These are phyloP conservation scores for Catamblyrhynchus diadema DNA, from an alignment of 2,797 vertebrate genomes.

Conservation along the genomic window DNA sequence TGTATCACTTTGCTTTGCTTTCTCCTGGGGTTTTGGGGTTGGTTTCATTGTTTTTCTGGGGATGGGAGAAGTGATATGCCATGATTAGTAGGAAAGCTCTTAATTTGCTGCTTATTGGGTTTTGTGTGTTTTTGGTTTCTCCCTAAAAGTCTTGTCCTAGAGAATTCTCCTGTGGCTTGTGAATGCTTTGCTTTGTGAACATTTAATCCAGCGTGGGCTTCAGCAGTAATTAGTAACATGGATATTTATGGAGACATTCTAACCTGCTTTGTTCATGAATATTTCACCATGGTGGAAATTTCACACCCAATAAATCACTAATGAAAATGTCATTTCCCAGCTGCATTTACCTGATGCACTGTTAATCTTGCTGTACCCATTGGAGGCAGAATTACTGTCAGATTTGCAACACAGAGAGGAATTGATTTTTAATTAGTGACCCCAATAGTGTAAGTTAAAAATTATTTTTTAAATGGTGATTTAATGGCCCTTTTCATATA, in stretches of 20 bases:
- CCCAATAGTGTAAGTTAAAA: slow-evolving; percentile 71
- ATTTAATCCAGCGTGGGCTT: slow-evolving; percentile 44
- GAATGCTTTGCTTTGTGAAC: slow-evolving; percentile 53
- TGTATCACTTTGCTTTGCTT: background rate
- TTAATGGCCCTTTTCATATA: slow-evolving; percentile 30
- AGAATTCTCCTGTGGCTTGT: slow-evolving; percentile 29
- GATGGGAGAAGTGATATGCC: background rate
- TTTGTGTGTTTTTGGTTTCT: slow-evolving; percentile 36
- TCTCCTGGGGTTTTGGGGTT: background rate
- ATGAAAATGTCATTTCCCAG: slow-evolving; percentile 81
- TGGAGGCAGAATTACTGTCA: slow-evolving; percentile 74
- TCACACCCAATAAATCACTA: slow-evolving; percentile 78
- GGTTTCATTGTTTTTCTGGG: background rate
- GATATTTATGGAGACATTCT: slow-evolving; percentile 63
- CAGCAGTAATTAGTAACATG: slow-evolving; percentile 65
- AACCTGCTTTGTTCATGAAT: slow-evolving; percentile 71
- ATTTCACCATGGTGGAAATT: slow-evolving; percentile 71
- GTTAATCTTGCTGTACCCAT: slow-evolving; percentile 74
- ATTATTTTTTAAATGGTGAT: slow-evolving; percentile 59
- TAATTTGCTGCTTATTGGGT: slow-evolving; percentile 29
- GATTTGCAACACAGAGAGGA: slow-evolving; percentile 65
- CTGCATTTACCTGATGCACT: slow-evolving; percentile 75
- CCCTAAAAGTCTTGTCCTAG: slow-evolving; percentile 22
- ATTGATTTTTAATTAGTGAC: slow-evolving; percentile 79
- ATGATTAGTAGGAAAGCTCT: slow-evolving; percentile 28